A percentile compares a stretch with the other conserved stretches of the same genome.
phyloP scores from a whole-genome alignment of 2,113 vertebrate species.

The Gopherus evgoodei region DNA sequence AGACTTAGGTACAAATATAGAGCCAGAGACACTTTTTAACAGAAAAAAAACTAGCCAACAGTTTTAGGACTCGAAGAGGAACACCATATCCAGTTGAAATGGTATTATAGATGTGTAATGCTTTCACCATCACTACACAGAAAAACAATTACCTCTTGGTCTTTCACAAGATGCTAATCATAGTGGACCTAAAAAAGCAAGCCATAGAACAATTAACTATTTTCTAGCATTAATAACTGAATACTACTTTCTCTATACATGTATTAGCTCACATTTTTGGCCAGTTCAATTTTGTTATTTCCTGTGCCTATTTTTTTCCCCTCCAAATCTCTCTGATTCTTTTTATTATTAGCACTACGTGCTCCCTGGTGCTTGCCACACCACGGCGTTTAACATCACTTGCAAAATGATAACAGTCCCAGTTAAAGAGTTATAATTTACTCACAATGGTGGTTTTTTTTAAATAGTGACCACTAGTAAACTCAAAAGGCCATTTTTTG shows the following conservation, averaged over 20 bases:
- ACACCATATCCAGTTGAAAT: conserved; percentile 51
- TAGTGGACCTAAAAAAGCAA: background rate
- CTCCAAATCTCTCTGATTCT: background rate
- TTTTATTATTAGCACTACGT: background rate
- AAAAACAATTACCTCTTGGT: conserved; percentile 5
- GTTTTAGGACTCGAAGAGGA: background rate
- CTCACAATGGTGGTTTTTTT: background rate
- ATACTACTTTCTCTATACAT: conserved; percentile 7
- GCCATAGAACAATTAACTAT: background rate
- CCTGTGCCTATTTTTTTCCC: background rate
- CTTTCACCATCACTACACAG: background rate
- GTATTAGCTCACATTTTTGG: background rate
- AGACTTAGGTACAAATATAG: background rate
- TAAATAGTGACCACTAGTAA: background rate
- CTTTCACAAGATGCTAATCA: conserved; percentile 16
- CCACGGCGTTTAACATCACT: background rate
- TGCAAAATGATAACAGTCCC: background rate
- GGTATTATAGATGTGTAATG: background rate
- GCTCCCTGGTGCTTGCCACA: background rate
- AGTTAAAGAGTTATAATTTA: background rate
- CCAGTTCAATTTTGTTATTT: conserved; percentile 5
- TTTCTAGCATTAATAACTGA: conserved; percentile 41
- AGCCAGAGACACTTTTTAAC: conserved; percentile 6
- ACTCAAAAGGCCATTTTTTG: background rate
- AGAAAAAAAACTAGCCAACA: conserved; percentile 35